Percentiles rank a stretch among this genome's conserved stretches.
Evolutionary conservation across 1,140 invertebrate genomes (phyloP).

Genomic region (Drosophila hydei): DNA sequence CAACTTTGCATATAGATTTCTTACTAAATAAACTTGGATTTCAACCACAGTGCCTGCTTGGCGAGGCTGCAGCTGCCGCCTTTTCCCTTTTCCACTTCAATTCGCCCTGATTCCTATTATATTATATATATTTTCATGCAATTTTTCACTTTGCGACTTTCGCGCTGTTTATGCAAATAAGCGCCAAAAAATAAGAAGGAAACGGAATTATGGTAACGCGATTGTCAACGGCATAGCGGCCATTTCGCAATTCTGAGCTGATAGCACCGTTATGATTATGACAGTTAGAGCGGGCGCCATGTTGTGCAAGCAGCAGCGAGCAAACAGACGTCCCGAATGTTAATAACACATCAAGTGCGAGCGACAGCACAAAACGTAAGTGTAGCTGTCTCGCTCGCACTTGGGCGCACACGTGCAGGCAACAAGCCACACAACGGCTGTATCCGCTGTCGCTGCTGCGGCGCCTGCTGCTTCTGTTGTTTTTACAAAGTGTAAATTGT

Average conservation of each 20-base stretch:
- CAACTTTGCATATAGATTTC: slow-evolving; percentile 1
- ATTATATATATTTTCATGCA: slow-evolving; percentile 55
- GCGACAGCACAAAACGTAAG: background rate
- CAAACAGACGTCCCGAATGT: slow-evolving; percentile 39
- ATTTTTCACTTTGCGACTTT: slow-evolving; percentile 81
- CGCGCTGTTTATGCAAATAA: slow-evolving; percentile 80
- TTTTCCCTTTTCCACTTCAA: slow-evolving; percentile 51
- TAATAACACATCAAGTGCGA: slow-evolving; percentile 45
- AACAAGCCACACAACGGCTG: slow-evolving; percentile 73
- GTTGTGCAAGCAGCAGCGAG: slow-evolving; percentile 44
- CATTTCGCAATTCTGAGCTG: slow-evolving; percentile 21
- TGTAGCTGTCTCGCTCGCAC: slow-evolving; percentile 7
- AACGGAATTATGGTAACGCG: slow-evolving; percentile 73
- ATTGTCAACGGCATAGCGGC: slow-evolving; percentile 60
- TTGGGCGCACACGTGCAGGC: slow-evolving; percentile 53
- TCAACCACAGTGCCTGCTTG: slow-evolving; percentile 5
- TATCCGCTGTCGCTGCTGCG: slow-evolving; percentile 35
- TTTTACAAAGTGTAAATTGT: slow-evolving; percentile 83
- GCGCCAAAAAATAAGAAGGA: slow-evolving; percentile 42
- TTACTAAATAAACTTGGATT: background rate
- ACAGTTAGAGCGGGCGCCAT: slow-evolving; percentile 55
- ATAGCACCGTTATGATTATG: slow-evolving; percentile 70
- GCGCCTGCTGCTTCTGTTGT: slow-evolving; percentile 39
- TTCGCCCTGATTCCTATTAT: slow-evolving; percentile 41
- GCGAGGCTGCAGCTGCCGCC: slow-evolving; percentile 18